A percentile compares a stretch with the other conserved stretches of the same genome.
Conservation (phyloP, 1,140 invertebrate species). For the Drosophila santomea region DNA sequence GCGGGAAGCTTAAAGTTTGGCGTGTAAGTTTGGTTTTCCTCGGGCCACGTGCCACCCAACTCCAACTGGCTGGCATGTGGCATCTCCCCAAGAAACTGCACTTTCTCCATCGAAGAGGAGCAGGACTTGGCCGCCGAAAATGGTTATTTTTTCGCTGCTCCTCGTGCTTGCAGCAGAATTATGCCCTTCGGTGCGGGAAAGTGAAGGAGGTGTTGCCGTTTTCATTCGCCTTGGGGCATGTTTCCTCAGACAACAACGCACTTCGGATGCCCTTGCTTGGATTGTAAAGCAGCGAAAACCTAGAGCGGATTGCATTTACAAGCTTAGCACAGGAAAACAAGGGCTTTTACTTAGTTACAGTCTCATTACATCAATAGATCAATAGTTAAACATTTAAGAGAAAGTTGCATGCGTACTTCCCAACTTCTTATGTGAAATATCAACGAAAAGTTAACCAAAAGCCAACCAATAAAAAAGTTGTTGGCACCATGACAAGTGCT, state of each 20-base stretch:
- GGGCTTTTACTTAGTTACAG: not conserved
- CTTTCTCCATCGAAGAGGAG: conserved; percentile 8
- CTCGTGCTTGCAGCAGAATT: conserved; percentile 47
- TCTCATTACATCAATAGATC: too few species aligned
- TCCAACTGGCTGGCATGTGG: not conserved
- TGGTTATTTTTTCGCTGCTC: conserved; percentile 31
- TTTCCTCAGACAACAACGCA: conserved; percentile 25
- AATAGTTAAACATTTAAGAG: not conserved
- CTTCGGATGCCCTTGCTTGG: conserved; percentile 6
- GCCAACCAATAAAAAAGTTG: not conserved
- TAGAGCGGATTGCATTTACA: too few species aligned
- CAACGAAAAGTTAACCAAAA: conserved; percentile 1
- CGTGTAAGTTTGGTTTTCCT: conserved; percentile 58
- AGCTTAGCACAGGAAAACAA: not conserved
- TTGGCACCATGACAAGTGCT: not conserved
- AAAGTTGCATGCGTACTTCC: not conserved
- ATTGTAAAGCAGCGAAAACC: not conserved
- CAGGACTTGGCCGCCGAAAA: conserved; percentile 44
- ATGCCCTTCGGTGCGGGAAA: conserved; percentile 44
- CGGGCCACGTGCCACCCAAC: conserved; percentile 31
- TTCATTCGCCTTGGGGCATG: not conserved
- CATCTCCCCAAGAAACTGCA: conserved; percentile 7
- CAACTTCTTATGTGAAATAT: not conserved
- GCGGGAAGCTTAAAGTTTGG: conserved; percentile 55
- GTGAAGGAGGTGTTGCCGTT: conserved; percentile 29